Conservation (phyloP, 1,140 invertebrate genomes). For the Conopomorpha cramerella region DNA sequence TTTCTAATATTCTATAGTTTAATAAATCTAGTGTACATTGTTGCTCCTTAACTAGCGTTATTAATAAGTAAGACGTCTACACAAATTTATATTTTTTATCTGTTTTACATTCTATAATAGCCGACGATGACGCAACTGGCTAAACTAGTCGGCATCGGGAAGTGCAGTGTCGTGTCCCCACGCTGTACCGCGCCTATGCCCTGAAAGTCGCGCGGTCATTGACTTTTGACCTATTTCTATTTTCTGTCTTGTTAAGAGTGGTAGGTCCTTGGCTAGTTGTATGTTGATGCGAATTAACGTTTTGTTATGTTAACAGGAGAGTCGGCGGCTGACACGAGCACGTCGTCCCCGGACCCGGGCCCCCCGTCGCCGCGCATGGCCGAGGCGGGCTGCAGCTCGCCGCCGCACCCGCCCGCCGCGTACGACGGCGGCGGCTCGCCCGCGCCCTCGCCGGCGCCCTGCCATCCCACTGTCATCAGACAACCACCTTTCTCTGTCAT, state of each 20-base stretch:
- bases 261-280: too few relatives aligned
- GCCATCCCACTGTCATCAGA: conserved; percentile 59
- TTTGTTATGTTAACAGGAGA: too few relatives aligned
- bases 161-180: conserved; percentile 58
- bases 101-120: too few relatives aligned
- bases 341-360: conserved; percentile 82
- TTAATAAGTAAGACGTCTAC: too few relatives aligned
- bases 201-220: conserved; percentile 49
- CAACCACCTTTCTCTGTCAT: conserved; percentile 53
- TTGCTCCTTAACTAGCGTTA: too few relatives aligned
- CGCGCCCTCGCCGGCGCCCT: conserved; percentile 45
- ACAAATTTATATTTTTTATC: too few relatives aligned
- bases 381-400: conserved; percentile 56
- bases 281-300: too few relatives aligned
- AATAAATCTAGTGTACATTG: too few relatives aligned
- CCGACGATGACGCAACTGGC: conserved; percentile 56
- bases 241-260: conserved; percentile 45
- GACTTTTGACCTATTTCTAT: conserved; percentile 59
- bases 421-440: conserved; percentile 55
- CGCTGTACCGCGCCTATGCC: conserved; percentile 32
- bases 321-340: conserved; percentile 88
- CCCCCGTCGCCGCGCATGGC: conserved; percentile 76
- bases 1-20: too few relatives aligned
- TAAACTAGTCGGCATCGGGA: conserved; percentile 58
- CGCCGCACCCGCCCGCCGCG: conserved; percentile 55